Percentiles rank a stretch among this genome's conserved stretches.
phyloP scores from a whole-genome alignment of 2,888 invertebrate species.

The Anarsia innoxiella region DNA sequence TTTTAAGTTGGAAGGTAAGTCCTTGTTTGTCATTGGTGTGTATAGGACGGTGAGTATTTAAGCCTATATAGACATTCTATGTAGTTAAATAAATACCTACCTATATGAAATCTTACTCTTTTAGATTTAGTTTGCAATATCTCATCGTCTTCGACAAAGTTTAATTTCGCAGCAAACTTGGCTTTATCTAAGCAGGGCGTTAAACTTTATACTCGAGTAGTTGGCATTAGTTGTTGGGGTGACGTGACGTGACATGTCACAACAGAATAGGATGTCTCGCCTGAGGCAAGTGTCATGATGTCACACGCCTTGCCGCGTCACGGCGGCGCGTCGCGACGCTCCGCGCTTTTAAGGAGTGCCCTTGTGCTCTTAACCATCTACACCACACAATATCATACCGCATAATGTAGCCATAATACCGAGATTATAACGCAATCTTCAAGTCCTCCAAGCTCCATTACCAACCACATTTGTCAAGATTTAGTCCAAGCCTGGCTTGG shows the following conservation, averaged over 20 bases:
- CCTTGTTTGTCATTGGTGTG: no score
- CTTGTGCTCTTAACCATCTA: conserved; percentile 14
- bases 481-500: no score
- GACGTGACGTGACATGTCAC: conserved; percentile 34
- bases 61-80: not conserved
- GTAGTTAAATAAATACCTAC: not conserved
- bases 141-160: not conserved
- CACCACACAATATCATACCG: conserved; percentile 1
- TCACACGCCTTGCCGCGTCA: no score
- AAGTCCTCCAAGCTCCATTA: conserved; percentile 22
- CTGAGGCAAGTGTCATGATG: conserved; percentile 23
- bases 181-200: conserved; percentile 1
- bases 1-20: no score
- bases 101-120: no score
- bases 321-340: conserved; percentile 14
- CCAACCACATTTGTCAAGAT: conserved; percentile 38
- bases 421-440: conserved; percentile 9
- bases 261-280: conserved; percentile 42
- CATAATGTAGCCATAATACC: no score
- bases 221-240: conserved; percentile 20
- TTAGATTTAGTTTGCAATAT: no score
- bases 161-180: not conserved
- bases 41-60: no score
- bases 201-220: conserved; percentile 6
- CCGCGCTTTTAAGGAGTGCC: conserved; percentile 38